phyloP scores from a whole-genome alignment of 2,888 invertebrate species.

The Lasioglossum figueresi region DNA sequence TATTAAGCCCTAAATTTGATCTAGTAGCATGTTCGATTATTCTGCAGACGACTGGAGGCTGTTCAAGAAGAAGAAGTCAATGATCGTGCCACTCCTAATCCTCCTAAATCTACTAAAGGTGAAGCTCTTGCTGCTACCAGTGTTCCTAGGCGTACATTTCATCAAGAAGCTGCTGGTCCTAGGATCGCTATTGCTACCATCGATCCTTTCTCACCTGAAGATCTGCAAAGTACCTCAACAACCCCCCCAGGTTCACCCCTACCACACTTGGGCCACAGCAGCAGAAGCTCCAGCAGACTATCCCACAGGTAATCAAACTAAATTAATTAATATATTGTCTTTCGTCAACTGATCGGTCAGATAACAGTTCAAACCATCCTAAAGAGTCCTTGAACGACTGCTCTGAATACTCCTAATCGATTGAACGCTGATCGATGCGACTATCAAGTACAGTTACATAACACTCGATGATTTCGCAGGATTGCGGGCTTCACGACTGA shows the following conservation, averaged over 20 bases:
- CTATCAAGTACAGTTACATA: constrained; percentile 47
- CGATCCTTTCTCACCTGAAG: constrained; percentile 85
- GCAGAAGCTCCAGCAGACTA: constrained; percentile 80
- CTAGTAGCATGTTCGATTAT: background rate
- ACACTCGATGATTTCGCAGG: constrained; percentile 21
- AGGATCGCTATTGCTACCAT: constrained; percentile 87
- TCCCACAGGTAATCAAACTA: constrained; percentile 75
- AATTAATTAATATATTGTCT: background rate
- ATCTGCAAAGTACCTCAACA: constrained; percentile 79
- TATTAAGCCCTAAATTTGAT: background rate
- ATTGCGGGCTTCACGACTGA: constrained; percentile 22
- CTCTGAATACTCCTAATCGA: background rate
- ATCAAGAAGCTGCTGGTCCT: constrained; percentile 88
- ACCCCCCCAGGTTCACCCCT: constrained; percentile 70
- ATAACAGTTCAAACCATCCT: constrained; percentile 5
- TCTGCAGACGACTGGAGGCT: constrained; percentile 70
- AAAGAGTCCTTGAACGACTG: constrained; percentile 22
- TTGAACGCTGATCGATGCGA: constrained; percentile 4
- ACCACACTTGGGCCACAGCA: constrained; percentile 78
- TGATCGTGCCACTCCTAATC: constrained; percentile 85
- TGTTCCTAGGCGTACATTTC: constrained; percentile 87
- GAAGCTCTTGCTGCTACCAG: constrained; percentile 87
- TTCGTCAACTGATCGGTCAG: constrained; percentile 12
- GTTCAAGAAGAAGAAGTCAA: constrained; percentile 90
- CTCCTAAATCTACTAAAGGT: constrained; percentile 82